Evolutionary conservation across 2,113 vertebrate genomes (phyloP).

Genomic region (Oplegnathus fasciatus): DNA sequence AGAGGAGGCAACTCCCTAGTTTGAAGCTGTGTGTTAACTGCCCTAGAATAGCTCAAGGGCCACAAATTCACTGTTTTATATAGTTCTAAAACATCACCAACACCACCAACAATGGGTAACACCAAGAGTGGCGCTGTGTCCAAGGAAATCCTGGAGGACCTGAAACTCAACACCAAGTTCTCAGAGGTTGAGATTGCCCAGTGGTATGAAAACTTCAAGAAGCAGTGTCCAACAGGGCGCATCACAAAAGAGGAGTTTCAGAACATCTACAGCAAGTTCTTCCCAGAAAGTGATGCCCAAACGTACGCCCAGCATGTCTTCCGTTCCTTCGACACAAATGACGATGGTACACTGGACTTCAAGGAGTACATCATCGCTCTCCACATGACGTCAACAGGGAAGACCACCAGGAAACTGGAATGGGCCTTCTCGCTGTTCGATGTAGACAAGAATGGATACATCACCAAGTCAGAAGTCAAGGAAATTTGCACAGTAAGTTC

Average conservation of each 20-base stretch:
- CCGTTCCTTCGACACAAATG: constrained; percentile 83
- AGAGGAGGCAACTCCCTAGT: constrained; percentile 15
- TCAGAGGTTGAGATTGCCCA: constrained; percentile 78
- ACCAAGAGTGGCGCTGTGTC: constrained; percentile 78
- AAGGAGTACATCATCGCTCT: constrained; percentile 85
- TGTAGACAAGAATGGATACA: constrained; percentile 95
- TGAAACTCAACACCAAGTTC: constrained; percentile 84
- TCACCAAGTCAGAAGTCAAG: constrained; percentile 94
- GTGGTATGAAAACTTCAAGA: constrained; percentile 92
- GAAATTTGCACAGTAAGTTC: constrained; percentile 92
- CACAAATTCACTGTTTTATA: neutral
- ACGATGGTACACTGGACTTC: constrained; percentile 84
- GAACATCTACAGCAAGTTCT: constrained; percentile 94
- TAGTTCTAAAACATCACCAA: constrained; percentile 7
- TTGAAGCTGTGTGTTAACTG: neutral
- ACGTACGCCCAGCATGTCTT: constrained; percentile 83
- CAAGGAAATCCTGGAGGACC: constrained; percentile 82
- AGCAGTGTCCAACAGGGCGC: constrained; percentile 93
- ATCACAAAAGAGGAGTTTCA: constrained; percentile 94
- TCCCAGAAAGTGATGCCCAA: constrained; percentile 80
- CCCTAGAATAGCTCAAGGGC: constrained; percentile 11
- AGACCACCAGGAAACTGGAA: constrained; percentile 80
- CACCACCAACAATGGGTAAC: constrained; percentile 77
- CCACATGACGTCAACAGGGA: constrained; percentile 84
- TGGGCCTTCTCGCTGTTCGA: constrained; percentile 97